Conservation (phyloP, 2,113 vertebrate species). For the Gallinago media region DNA sequence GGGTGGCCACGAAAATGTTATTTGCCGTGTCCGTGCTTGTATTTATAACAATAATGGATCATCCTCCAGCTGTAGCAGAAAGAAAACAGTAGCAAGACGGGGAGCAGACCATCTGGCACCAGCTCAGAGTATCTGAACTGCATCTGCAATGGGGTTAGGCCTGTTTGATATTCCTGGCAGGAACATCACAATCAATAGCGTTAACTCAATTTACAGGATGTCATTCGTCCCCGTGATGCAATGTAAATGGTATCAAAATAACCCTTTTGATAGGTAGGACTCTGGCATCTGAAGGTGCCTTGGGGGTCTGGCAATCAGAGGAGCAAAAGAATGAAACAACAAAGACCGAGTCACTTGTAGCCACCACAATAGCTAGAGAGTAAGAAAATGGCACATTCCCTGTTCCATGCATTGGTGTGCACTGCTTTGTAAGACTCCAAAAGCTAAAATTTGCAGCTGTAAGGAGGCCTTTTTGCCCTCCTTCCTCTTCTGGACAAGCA, state of each 20-base stretch:
- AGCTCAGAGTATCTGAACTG: conserved; percentile 47
- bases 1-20: neutral
- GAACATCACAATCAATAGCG: conserved; percentile 48
- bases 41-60: conserved; percentile 14
- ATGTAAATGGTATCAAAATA: conserved; percentile 34
- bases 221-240: neutral
- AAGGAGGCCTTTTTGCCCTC: neutral
- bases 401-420: neutral
- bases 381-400: neutral
- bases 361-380: neutral
- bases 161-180: conserved; percentile 46
- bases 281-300: conserved; percentile 7
- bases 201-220: conserved; percentile 60
- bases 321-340: neutral
- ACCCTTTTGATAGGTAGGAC: no score
- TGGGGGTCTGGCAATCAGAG: neutral
- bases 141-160: conserved; percentile 15
- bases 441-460: neutral
- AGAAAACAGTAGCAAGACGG: neutral
- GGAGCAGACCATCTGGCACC: conserved; percentile 52
- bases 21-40: neutral
- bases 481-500: neutral
- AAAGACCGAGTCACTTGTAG: neutral
- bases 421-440: neutral
- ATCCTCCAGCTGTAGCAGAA: conserved; percentile 25